These are phyloP conservation scores for Cettia cetti DNA, from an alignment of 2,113 vertebrate species.

Conservation along the genomic window DNA sequence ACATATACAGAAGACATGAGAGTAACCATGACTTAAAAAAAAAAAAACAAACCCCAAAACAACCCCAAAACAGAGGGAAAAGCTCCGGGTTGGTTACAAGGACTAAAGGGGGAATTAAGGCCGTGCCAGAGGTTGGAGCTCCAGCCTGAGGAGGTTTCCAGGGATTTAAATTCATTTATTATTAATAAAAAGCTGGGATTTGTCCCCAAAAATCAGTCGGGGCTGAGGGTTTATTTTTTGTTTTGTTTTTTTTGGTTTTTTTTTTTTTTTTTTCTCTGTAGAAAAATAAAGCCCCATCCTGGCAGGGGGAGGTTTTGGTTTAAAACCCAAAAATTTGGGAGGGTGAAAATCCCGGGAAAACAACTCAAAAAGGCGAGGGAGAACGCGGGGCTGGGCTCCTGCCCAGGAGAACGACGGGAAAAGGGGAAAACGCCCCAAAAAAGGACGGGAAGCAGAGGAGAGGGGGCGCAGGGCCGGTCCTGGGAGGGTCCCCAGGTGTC, in stretches of 20 bases:
- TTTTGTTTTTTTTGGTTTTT: too few species aligned
- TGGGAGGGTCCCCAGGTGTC: neutral
- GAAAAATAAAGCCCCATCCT: constrained; percentile 7
- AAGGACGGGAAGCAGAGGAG: neutral
- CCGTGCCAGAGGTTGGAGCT: neutral
- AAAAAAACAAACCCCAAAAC: neutral
- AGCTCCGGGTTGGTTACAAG: neutral
- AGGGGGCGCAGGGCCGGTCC: neutral
- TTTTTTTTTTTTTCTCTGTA: neutral
- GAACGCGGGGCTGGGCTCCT: neutral
- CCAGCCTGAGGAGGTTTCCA: neutral
- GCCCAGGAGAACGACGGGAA: neutral
- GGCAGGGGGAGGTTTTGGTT: neutral
- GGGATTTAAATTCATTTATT: neutral
- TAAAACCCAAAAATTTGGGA: neutral
- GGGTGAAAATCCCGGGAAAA: neutral
- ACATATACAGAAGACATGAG: constrained; percentile 79
- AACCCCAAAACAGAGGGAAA: constrained; percentile 8
- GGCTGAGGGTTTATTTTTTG: neutral
- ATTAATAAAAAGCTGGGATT: neutral
- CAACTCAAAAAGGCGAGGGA: neutral
- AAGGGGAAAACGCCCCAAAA: neutral
- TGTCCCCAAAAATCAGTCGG: neutral
- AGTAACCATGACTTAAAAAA: constrained; percentile 59
- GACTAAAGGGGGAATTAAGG: neutral